These are phyloP conservation scores for Rhyzopertha dominica DNA, from an alignment of 1,140 invertebrate genomes.

Conservation along the genomic window DNA sequence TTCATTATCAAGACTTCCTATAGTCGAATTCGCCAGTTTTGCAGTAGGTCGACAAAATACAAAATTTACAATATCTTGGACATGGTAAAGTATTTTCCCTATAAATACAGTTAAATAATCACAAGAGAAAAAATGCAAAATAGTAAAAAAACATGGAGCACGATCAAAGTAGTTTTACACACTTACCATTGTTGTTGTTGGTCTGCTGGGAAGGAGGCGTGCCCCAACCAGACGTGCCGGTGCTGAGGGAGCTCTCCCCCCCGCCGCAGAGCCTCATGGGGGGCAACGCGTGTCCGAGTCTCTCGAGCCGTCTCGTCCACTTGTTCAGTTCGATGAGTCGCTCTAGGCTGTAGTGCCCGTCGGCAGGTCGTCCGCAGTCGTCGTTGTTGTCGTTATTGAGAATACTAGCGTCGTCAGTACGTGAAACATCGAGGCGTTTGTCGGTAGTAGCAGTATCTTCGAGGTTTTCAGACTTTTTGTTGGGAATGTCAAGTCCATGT, in stretches of 20 bases:
- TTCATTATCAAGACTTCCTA: too few relatives aligned
- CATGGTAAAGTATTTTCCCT: too few relatives aligned
- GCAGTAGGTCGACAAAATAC: too few relatives aligned
- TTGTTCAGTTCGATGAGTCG: constrained; percentile 17
- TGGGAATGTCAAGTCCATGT: constrained; percentile 61
- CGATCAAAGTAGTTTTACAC: too few relatives aligned
- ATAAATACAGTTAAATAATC: too few relatives aligned
- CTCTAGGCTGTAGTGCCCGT: constrained; percentile 20
- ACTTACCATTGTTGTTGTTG: constrained; percentile 56
- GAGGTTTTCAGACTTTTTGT: constrained; percentile 46
- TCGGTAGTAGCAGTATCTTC: constrained; percentile 37
- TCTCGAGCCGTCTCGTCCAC: constrained; percentile 5
- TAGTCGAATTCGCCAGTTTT: too few relatives aligned
- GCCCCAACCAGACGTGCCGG: constrained; percentile 67
- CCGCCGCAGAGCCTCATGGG: constrained; percentile 64
- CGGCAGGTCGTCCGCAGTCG: constrained; percentile 18
- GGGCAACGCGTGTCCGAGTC: constrained; percentile 10
- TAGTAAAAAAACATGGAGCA: too few relatives aligned
- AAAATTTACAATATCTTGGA: too few relatives aligned
- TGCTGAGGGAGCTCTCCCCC: constrained; percentile 72
- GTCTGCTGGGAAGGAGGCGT: constrained; percentile 59
- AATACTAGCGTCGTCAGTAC: constrained; percentile 12
- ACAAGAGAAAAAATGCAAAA: too few relatives aligned
- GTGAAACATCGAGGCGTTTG: constrained; percentile 30
- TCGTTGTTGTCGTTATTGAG: constrained; percentile 32